Percentiles rank a stretch among this genome's conserved stretches.
These are phyloP conservation scores for Prunella strophiata DNA, from an alignment of 2,797 vertebrate species.

Conservation along the genomic window DNA sequence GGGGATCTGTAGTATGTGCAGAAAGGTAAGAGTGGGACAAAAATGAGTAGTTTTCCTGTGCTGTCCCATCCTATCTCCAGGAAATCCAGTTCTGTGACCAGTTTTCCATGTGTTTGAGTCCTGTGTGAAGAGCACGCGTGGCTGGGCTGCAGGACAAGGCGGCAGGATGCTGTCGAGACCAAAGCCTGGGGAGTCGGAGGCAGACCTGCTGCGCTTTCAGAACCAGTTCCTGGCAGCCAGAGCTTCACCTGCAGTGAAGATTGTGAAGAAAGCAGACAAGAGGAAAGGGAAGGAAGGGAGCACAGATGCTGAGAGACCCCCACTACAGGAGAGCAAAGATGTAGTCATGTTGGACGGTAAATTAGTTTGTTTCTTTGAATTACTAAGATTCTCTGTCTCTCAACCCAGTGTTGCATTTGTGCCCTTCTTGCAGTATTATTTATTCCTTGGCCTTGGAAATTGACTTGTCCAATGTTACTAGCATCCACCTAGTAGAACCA, in stretches of 20 bases:
- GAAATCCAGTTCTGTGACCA: not conserved
- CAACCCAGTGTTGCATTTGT: not conserved
- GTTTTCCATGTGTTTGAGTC: not conserved
- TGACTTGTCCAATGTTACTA: not conserved
- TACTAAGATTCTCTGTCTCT: not conserved
- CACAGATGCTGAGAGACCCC: not conserved
- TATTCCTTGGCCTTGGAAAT: not conserved
- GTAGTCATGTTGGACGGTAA: conserved; percentile 89
- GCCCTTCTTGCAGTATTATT: not conserved
- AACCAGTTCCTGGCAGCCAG: conserved; percentile 86
- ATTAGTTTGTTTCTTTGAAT: not conserved
- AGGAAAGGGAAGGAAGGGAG: conserved; percentile 77
- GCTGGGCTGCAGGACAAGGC: not conserved
- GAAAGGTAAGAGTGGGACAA: not conserved
- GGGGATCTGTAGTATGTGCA: not conserved
- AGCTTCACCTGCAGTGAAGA: conserved; percentile 80
- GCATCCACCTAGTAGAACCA: not conserved
- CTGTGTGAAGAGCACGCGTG: not conserved
- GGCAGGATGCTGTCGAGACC: conserved; percentile 88
- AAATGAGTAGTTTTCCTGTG: not conserved
- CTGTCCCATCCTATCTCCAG: not conserved
- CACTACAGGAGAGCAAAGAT: conserved; percentile 74
- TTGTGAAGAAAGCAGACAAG: conserved; percentile 89
- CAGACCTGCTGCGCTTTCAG: conserved; percentile 90
- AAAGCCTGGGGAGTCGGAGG: conserved; percentile 90